Evolutionary conservation across 2,888 invertebrate genomes (phyloP), one percentile per base, ranked within the genome.

Genomic region (Tiliacea citrago): DNA sequence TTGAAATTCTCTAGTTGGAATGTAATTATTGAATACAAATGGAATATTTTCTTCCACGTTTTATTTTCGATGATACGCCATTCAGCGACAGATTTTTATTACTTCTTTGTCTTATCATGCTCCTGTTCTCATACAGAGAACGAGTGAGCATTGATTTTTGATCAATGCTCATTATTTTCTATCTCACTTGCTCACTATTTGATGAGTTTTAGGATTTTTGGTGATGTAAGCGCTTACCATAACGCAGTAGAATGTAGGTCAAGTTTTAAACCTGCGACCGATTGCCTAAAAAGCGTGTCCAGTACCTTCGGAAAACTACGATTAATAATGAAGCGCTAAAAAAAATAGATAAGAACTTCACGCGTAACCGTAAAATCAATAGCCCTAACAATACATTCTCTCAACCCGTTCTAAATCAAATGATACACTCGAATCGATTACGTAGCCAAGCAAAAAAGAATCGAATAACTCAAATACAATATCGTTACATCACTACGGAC

Each of bases 401-500:
- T 63, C 49, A 60, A 85, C 60, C 62, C 58, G 42, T 68, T 71
- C 57, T 35, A 67, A 72, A 67, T 76, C 61, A 18, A 84, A 75
- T 75, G 45, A 85, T 57, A 85, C 78, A 82, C 85, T 51, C 3
- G 49, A 85, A 18, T 63, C 68, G 71, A 77, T 77, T 68, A 82
- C 24, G 45, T 58, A 68, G 77, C 47, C 45, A 21, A 63, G 49
- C 60, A 82, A 84, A 82, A 84, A 85, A 70, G 0, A 6, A 77
- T 82, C 82, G 86, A 77, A 71, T 85, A 70, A 85, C 70, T 68
- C 58, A 49, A 77, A 62, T 65, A 82, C 57, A 70, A 67, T 63
- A 42, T 42, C 12, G 63, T 82, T 82, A 85, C 82, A 66, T 82
- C 86, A 85, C 73, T 82, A 73, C 6, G 13, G 45, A 82, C 65